Percentiles rank a stretch among this genome's conserved stretches.
Evolutionary conservation across 2,888 invertebrate species (phyloP).

Genomic region (Lepidocyrtoides sp.): DNA sequence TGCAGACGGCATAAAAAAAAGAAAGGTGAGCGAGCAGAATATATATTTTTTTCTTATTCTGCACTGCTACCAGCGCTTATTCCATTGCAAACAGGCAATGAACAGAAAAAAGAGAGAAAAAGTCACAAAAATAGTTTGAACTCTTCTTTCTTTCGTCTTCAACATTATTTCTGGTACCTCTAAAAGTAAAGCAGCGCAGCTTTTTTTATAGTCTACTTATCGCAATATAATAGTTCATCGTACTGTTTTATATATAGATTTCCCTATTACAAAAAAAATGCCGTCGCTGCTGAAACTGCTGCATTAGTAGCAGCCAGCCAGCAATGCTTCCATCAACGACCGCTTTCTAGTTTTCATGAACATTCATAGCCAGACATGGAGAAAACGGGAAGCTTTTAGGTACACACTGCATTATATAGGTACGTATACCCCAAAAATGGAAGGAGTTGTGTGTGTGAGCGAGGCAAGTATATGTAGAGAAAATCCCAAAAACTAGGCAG

Average conservation of each 20-base stretch:
- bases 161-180: not conserved
- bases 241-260: slow-evolving; percentile 8
- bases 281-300: not conserved
- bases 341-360: slow-evolving; percentile 53
- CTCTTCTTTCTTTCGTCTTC: slow-evolving; percentile 41
- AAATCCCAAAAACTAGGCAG: slow-evolving; percentile 70
- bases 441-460: too few species aligned
- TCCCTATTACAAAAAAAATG: not conserved
- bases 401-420: slow-evolving; percentile 39
- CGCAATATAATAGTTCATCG: not conserved
- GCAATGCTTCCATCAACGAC: slow-evolving; percentile 6
- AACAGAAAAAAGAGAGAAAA: not conserved
- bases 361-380: slow-evolving; percentile 45
- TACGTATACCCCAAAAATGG: slow-evolving; percentile 4
- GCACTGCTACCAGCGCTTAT: not conserved
- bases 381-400: slow-evolving; percentile 10
- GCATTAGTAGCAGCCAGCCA: slow-evolving; percentile 24
- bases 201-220: not conserved
- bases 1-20: not conserved
- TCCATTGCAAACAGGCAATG: slow-evolving; percentile 6
- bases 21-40: slow-evolving; percentile 4
- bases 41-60: slow-evolving; percentile 5
- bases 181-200: not conserved
- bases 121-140: slow-evolving; percentile 44
- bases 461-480: slow-evolving; percentile 31